Base-by-base conservation (phyloP, 2,113 vertebrate species). In the Podocnemis expansa region DNA sequence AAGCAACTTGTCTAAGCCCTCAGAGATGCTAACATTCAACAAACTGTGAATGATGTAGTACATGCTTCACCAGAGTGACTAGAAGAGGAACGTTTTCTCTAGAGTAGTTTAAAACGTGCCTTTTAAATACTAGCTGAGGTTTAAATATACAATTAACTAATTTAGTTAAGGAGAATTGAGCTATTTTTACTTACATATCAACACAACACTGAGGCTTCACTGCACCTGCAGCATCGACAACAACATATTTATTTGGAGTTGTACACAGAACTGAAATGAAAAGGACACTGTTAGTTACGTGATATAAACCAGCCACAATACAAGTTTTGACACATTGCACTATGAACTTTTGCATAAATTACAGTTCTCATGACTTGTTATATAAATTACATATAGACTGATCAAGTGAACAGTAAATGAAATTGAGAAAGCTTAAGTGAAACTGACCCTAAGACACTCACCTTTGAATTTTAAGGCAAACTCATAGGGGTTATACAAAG, bases 391-490 rank as follows among this genome's bases (percentile, higher is more conserved):
- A 90, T 89, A n/a, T 29, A 88, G 80, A 91, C 45, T 83, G 83
- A 51, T 94, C 54, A 89, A 95, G 94, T 16, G 93, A 82, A 97
- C n/a, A n/a, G n/a, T n/a, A n/a, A n/a, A n/a, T n/a, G n/a, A n/a
- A n/a, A n/a, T n/a, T n/a, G n/a, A n/a, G n/a, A n/a, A n/a, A n/a
- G n/a, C n/a, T n/a, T n/a, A n/a, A n/a, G n/a, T n/a, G n/a, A n/a
- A n/a, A n/a, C n/a, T n/a, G n/a, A 93, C 95, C 85, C 79, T 95
- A 85, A 91, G 93, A 95, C 91, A 98, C 99, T 98, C 97, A 99
- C 99, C 99, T 99, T 99, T 99, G 97, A 99, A 99, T 98, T 99
- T 99, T 98, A 99, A 99, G 94, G 99, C 99, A 97, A 99, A 99
- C 97, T 99, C 99, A 98, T 99, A 99, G 83, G 99, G 99, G 96